phyloP scores from a whole-genome alignment of 2,113 vertebrate genomes.

The Clupea harengus region DNA sequence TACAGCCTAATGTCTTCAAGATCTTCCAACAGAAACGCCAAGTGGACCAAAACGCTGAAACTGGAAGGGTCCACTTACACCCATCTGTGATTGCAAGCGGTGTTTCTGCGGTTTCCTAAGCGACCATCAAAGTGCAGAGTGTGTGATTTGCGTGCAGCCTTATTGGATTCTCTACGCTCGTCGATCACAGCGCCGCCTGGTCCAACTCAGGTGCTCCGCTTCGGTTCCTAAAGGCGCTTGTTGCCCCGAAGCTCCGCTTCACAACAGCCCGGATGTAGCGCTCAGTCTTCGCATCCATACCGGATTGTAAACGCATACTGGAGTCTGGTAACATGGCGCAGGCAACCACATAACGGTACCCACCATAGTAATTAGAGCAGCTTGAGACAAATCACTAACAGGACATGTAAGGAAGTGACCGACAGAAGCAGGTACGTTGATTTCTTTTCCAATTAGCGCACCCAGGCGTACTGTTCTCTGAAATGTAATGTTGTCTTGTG shows the following conservation, averaged over 20 bases:
- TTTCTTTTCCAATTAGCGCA: conserved; percentile 14
- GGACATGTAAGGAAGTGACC: conserved; percentile 48
- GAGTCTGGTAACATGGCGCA: conserved; percentile 52
- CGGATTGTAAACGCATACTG: conserved; percentile 31
- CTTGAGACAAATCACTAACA: background rate
- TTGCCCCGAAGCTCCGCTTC: conserved; percentile 38
- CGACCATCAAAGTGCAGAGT: background rate
- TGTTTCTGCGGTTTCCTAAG: background rate
- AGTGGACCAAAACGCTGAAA: background rate
- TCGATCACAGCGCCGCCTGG: conserved; percentile 24
- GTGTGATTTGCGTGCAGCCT: conserved; percentile 16
- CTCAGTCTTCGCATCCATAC: conserved; percentile 34
- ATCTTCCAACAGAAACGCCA: background rate
- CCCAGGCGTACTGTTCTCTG: conserved; percentile 29
- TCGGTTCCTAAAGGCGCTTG: conserved; percentile 21
- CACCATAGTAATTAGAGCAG: conserved; percentile 5
- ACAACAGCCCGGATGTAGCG: conserved; percentile 56
- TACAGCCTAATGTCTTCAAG: background rate
- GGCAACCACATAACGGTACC: conserved; percentile 40
- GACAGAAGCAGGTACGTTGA: conserved; percentile 41
- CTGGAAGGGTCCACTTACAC: background rate
- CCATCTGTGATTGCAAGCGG: background rate
- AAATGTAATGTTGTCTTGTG: conserved; percentile 28
- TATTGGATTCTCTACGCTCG: conserved; percentile 23
- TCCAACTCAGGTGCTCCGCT: conserved; percentile 42